Evolutionary conservation across 2,113 vertebrate genomes (phyloP), one percentile per base, ranked within the genome.

Genomic region (Sprattus sprattus): DNA sequence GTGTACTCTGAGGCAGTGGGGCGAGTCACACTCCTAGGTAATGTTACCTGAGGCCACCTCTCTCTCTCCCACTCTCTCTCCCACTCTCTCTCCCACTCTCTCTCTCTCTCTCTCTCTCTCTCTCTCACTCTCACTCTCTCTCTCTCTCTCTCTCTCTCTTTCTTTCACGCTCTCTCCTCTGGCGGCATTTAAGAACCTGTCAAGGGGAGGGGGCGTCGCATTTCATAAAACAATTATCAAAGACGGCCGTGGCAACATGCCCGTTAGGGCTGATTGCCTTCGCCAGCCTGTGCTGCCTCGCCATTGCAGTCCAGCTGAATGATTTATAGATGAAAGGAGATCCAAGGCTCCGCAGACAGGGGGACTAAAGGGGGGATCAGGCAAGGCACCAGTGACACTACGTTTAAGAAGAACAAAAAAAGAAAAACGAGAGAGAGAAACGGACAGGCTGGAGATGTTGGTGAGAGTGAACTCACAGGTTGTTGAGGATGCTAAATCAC

Each of bases 261-360:
- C 87, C 88, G 85, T 87, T 86, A 90, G 87, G 81, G 78, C 87
- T 88, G 91, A 92, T 91, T 87, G 86, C 84, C 4, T 84, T 92
- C 80, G 80, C 64, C 32, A 0, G 84, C 81, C 75, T 71, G 75
- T 67, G 85, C 81, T 75, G 81, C 80, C 81, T 81, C 83, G 81
- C 81, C 67, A 90, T 89, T 87, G 83, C 85, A 81, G 85, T 85
- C 90, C 2, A 82, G 92, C 89, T 89, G 80, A 88, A 92, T 93
- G 92, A 93, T 93, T 95, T 93, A 93, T 93, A 92, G 89, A 94
- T 93, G 82, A 94, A 92, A 92, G 90, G 90, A 87, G 86, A 92
- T 93, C 90, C 91, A 92, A 90, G 92, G 90, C 89, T 87, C 39
- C 39, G 20, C 91, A 92, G 90, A 89, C 90, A 89, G 83, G 84